Evolutionary conservation across 2,888 invertebrate genomes (phyloP).

Genomic region (Melieria crassipennis): DNA sequence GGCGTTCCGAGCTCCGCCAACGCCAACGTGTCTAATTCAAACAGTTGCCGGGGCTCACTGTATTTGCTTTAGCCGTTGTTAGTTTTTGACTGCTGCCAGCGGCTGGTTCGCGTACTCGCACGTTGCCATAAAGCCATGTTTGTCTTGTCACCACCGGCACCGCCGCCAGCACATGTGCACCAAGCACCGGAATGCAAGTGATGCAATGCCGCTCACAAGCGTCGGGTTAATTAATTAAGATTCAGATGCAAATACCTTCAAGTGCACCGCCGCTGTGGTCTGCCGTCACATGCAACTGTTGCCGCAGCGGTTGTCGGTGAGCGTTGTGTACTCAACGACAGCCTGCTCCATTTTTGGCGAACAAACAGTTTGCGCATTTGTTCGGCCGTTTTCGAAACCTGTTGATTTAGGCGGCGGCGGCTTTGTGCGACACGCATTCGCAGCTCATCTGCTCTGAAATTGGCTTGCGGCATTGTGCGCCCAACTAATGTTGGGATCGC

Average conservation of each 20-base stretch:
- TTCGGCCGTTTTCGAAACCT: not conserved
- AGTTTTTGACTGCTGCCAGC: too few species aligned
- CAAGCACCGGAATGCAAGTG: not conserved
- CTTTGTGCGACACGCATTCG: not conserved
- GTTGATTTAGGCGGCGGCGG: not conserved
- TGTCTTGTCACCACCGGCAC: not conserved
- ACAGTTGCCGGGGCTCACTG: too few species aligned
- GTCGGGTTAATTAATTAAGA: conserved; percentile 46
- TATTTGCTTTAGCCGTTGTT: too few species aligned
- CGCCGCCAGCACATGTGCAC: not conserved
- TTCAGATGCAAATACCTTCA: conserved; percentile 41
- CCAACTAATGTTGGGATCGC: too few species aligned
- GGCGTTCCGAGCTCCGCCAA: too few species aligned
- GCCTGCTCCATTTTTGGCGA: conserved; percentile 43
- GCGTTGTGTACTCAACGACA: not conserved
- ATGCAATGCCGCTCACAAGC: conserved; percentile 26
- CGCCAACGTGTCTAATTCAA: too few species aligned
- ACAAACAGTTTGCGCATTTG: conserved; percentile 9
- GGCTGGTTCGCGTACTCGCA: too few species aligned
- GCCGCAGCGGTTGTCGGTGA: not conserved
- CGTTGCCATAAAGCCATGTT: too few species aligned
- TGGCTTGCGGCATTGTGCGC: too few species aligned
- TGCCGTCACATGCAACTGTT: not conserved
- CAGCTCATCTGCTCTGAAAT: too few species aligned
- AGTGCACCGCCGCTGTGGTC: not conserved